phyloP scores from a whole-genome alignment of 2,797 vertebrate species.

The Manis crassicaudata region DNA sequence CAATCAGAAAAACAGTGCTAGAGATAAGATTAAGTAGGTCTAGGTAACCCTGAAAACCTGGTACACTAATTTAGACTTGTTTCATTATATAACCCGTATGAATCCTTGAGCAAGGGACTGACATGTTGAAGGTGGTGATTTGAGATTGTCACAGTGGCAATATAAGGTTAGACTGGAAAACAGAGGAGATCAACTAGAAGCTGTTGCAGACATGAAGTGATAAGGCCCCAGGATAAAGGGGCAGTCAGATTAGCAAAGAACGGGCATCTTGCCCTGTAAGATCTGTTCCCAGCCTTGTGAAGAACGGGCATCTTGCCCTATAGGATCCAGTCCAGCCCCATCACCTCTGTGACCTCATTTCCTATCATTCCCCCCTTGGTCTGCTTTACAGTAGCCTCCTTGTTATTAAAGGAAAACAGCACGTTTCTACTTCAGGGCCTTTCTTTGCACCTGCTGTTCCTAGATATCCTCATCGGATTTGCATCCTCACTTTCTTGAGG shows the following conservation, averaged over 20 bases:
- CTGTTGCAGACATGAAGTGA: not conserved
- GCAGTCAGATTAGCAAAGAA: not conserved
- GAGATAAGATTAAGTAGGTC: not conserved
- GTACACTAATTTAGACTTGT: not conserved
- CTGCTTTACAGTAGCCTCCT: not conserved
- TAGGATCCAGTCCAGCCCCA: not conserved
- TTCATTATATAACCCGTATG: not conserved
- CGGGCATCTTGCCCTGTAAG: not conserved
- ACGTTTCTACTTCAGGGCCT: not conserved
- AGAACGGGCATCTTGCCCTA: not conserved
- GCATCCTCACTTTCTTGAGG: not conserved
- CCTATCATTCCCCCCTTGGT: not conserved
- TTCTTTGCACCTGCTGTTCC: not conserved
- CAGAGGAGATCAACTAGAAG: not conserved
- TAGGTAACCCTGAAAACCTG: not conserved
- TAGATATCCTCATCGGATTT: not conserved
- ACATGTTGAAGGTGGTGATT: not conserved
- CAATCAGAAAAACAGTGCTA: not conserved
- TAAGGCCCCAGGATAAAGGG: not conserved
- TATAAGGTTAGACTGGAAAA: not conserved
- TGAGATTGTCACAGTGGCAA: not conserved
- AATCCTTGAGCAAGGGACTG: not conserved
- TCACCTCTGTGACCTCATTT: not conserved
- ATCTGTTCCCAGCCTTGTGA: not conserved
- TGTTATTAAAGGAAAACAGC: not conserved